phyloP scores from a whole-genome alignment of 2,797 vertebrate species.

The Lepus townsendii region DNA sequence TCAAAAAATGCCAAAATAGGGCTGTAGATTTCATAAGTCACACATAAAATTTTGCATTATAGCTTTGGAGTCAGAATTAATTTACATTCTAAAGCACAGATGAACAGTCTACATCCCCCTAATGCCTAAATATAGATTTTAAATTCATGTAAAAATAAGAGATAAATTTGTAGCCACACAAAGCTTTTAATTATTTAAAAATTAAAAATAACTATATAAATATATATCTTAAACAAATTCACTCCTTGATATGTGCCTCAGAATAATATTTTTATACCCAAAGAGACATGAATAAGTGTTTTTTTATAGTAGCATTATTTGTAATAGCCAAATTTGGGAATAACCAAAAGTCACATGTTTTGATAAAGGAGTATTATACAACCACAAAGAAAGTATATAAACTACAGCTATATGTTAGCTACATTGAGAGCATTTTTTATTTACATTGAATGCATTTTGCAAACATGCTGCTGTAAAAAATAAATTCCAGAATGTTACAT shows the following conservation, averaged over 20 bases:
- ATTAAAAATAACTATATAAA: too few species aligned
- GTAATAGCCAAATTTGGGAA: neutral
- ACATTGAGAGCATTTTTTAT: too few species aligned
- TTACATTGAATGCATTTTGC: neutral
- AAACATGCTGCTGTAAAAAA: neutral
- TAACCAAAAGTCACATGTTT: neutral
- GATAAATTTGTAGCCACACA: neutral
- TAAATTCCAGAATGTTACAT: neutral
- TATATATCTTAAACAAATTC: neutral
- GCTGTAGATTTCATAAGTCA: neutral
- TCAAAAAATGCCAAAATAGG: slow-evolving; percentile 10
- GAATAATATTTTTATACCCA: neutral
- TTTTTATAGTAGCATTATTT: neutral
- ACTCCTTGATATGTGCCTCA: neutral
- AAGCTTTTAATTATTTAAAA: slow-evolving; percentile 1
- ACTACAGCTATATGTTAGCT: neutral
- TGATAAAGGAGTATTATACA: neutral
- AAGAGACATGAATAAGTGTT: neutral
- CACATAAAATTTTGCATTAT: neutral
- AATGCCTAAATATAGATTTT: neutral
- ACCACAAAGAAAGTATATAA: neutral
- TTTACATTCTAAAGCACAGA: neutral
- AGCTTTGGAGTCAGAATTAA: slow-evolving; percentile 9
- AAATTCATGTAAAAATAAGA: neutral
- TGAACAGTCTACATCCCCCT: neutral